Base-by-base conservation (phyloP, 92 coral and sea anemone species). In the Porites rus region DNA sequence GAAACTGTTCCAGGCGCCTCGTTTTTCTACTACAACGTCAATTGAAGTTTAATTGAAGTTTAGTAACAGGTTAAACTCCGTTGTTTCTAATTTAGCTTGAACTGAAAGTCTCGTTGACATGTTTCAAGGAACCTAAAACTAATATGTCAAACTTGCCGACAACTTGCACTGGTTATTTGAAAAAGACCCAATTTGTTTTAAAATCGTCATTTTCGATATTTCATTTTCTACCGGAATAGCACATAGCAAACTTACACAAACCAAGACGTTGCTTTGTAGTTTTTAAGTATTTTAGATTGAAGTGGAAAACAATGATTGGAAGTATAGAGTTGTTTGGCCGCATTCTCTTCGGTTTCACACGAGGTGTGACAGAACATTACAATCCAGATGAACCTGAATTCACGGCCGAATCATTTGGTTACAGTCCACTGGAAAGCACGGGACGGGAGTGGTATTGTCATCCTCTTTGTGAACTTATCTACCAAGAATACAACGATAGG, bases 361-460 rank as follows among this genome's bases (percentile, higher is more conserved):
- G 65, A 65, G 63, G 74, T 19, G 84, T 79, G 1, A 51, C 84
- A 51, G 84, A 79, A 24, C 65, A 79, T 13, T 66, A 65, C 51
- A 65, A 79, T 18, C 74, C 84, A 79, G 24, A 65, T 50, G 84
- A 79, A 51, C 84, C 84, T 51, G 84, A 79, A 65, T 79, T 12
- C 74, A 79, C 74, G 51, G 74, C 64, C 19, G 74, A 79, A 50
- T 66, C 86, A 54, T 82, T 71, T 71, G 87, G 87, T 68, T 83
- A 72, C 80, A 73, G 19, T 83, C 87, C 70, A 72, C 51, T 83
- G 18, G 79, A 83, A 51, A 72, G 79, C 79, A 83, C 87, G n/a
- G 87, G 87, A 18, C 87, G 69, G 61, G 87, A 83, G 71, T 71
- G 86, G 86, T 53, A 82, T 82, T 58, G 21, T 52, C 84, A 19